These are phyloP conservation scores for Bujurquina vittata DNA, from an alignment of 2,113 vertebrate genomes.

Conservation along the genomic window DNA sequence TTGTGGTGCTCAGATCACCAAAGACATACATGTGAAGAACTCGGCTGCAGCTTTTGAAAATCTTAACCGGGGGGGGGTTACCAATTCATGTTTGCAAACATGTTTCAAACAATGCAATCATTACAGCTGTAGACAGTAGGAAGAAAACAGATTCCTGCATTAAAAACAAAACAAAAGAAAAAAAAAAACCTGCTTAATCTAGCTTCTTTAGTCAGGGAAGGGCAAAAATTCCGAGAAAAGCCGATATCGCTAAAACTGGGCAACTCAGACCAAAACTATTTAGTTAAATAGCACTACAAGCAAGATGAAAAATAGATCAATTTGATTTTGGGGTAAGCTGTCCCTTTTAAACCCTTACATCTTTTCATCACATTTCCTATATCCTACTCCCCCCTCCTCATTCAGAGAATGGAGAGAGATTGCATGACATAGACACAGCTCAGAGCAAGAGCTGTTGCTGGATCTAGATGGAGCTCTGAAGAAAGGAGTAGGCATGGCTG, in stretches of 20 bases:
- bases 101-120: background rate
- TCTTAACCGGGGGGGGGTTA: background rate
- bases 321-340: background rate
- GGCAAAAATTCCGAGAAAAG: background rate
- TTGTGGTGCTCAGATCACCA: background rate
- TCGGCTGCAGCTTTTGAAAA: background rate
- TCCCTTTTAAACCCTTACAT: background rate
- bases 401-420: slow-evolving; percentile 11
- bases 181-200: background rate
- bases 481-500: slow-evolving; percentile 70
- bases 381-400: background rate
- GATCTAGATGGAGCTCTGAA: slow-evolving; percentile 54
- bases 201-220: background rate
- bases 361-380: slow-evolving; percentile 1
- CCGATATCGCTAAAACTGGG: background rate
- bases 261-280: background rate
- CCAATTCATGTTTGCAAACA: too few relatives aligned
- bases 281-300: background rate
- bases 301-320: background rate
- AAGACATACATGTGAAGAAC: background rate
- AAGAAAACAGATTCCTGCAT: background rate
- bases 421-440: slow-evolving; percentile 26
- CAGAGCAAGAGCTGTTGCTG: slow-evolving; percentile 49
- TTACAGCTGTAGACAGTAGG: background rate
- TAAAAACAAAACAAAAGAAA: background rate